Percentiles rank a stretch among this genome's conserved stretches.
These are phyloP conservation scores for Phyllostomus discolor DNA, from an alignment of 2,113 vertebrate genomes.

Conservation along the genomic window DNA sequence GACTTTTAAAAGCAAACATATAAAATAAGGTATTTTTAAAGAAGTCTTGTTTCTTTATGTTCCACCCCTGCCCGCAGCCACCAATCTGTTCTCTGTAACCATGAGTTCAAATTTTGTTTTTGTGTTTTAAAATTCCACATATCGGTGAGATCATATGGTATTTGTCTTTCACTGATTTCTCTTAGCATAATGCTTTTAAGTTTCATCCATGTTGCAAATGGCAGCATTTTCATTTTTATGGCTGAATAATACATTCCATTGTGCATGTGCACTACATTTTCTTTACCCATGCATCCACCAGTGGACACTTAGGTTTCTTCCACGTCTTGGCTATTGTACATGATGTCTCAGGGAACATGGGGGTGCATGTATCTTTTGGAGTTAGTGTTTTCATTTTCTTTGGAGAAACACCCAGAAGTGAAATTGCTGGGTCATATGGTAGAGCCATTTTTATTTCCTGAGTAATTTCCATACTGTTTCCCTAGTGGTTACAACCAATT, in stretches of 20 bases:
- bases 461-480: neutral
- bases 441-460: neutral
- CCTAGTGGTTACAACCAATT: neutral
- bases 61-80: no score
- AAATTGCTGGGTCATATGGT: neutral
- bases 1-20: neutral
- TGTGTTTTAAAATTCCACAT: neutral
- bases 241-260: neutral
- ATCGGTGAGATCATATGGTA: neutral
- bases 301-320: neutral
- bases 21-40: neutral
- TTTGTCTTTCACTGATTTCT: neutral
- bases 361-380: neutral
- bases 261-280: neutral
- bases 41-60: neutral
- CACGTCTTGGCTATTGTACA: neutral
- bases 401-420: neutral
- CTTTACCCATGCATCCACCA: neutral
- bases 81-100: neutral
- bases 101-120: neutral
- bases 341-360: neutral
- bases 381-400: neutral
- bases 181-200: neutral
- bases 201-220: neutral
- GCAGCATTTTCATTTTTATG: neutral